A percentile compares a stretch with the other conserved stretches of the same genome.
phyloP scores from a whole-genome alignment of 2,797 vertebrate species.

The Rhinoraja longicauda region DNA sequence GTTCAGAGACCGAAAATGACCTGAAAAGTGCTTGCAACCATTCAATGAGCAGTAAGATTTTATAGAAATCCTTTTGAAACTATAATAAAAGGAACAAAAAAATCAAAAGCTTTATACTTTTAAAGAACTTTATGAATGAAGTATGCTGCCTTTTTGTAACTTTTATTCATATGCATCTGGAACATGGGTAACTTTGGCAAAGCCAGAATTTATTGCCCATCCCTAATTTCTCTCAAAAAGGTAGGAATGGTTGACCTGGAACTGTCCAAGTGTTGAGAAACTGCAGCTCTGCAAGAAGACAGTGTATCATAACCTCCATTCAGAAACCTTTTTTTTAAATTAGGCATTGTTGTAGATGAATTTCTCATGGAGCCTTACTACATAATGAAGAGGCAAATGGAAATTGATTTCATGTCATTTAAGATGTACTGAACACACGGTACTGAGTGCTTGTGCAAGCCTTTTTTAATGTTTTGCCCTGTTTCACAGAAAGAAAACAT shows the following conservation, averaged over 20 bases:
- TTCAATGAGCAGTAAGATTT: neutral
- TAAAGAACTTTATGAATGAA: neutral
- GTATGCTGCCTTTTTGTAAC: neutral
- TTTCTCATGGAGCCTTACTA: too few species aligned
- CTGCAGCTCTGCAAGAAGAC: too few species aligned
- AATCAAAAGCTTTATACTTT: neutral
- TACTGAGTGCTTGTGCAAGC: neutral
- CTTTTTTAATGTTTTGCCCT: neutral
- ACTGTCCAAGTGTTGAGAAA: too few species aligned
- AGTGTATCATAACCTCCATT: too few species aligned
- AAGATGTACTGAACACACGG: neutral
- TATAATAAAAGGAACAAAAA: neutral
- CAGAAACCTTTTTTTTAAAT: too few species aligned
- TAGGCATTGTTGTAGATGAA: too few species aligned
- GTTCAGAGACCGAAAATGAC: neutral
- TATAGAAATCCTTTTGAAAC: neutral
- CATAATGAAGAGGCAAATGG: too few species aligned
- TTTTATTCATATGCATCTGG: neutral
- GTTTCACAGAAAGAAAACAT: neutral
- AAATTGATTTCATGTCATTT: too few species aligned
- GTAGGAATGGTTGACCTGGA: too few species aligned
- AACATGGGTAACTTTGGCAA: too few species aligned
- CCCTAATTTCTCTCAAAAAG: too few species aligned
- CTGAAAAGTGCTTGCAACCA: neutral
- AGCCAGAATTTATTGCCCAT: too few species aligned